A percentile compares a stretch with the other conserved stretches of the same genome.
Evolutionary conservation across 2,797 vertebrate species (phyloP).

Genomic region (Myiothlypis chrysogaster): DNA sequence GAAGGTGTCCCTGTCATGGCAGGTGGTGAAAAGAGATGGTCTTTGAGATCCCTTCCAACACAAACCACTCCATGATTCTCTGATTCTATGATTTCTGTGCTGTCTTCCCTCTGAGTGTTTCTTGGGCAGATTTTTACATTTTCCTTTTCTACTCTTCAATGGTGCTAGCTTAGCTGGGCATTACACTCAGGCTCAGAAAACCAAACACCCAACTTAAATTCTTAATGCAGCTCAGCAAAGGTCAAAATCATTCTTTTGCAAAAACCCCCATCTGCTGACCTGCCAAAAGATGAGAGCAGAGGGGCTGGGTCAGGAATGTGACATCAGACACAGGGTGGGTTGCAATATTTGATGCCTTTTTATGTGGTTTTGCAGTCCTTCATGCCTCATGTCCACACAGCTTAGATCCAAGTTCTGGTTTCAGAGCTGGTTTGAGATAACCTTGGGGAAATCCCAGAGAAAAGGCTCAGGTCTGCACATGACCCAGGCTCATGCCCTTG

Average conservation of each 20-base stretch:
- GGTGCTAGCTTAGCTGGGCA: neutral
- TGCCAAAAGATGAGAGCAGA: neutral
- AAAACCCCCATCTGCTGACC: neutral
- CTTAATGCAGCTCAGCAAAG: neutral
- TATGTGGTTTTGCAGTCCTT: neutral
- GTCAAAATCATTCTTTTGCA: neutral
- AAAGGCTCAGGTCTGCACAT: neutral
- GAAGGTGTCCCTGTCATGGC: neutral
- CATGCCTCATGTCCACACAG: neutral
- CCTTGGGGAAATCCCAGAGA: neutral
- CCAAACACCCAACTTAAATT: neutral
- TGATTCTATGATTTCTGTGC: neutral
- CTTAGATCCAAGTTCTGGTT: neutral
- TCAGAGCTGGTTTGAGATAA: neutral
- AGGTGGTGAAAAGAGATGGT: fast-evolving
- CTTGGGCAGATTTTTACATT: neutral
- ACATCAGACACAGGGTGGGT: neutral
- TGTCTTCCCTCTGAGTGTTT: neutral
- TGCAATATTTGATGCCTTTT: neutral
- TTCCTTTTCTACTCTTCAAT: neutral
- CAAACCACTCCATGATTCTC: neutral
- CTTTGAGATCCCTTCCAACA: neutral
- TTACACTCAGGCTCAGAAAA: neutral
- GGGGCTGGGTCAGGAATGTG: neutral
- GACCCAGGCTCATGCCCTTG: neutral